Evolutionary conservation across 2,888 invertebrate species (phyloP).

Genomic region (Netelia inedita): DNA sequence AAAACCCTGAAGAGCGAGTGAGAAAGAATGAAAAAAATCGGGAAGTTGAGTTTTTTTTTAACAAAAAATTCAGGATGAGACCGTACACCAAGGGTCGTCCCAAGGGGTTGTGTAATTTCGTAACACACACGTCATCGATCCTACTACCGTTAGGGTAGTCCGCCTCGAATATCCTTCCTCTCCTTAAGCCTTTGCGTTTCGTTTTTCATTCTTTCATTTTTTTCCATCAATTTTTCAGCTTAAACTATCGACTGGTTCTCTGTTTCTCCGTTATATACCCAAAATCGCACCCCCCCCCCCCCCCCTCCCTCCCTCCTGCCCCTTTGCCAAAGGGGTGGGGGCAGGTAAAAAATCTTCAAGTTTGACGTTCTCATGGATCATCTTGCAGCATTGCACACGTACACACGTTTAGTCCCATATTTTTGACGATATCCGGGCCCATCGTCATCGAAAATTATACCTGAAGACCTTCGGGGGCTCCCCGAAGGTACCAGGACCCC

Average conservation of each 20-base stretch:
- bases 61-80: conserved; percentile 65
- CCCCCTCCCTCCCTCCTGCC: not conserved
- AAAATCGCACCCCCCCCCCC: conserved; percentile 33
- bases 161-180: conserved; percentile 66
- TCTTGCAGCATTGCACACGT: conserved; percentile 70
- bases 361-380: conserved; percentile 80
- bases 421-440: conserved; percentile 73
- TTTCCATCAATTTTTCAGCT: conserved; percentile 65
- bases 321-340: conserved; percentile 64
- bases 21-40: conserved; percentile 32
- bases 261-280: conserved; percentile 70
- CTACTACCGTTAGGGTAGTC: conserved; percentile 73
- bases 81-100: conserved; percentile 1
- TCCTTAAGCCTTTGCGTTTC: conserved; percentile 79
- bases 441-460: conserved; percentile 70
- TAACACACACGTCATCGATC: conserved; percentile 79
- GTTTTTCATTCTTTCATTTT: conserved; percentile 66
- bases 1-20: not conserved
- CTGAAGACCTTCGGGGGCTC: conserved; percentile 66
- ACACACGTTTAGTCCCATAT: conserved; percentile 70
- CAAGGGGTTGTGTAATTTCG: conserved; percentile 81
- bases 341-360: conserved; percentile 77
- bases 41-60: conserved; percentile 62
- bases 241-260: conserved; percentile 66
- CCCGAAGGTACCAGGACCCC: conserved; percentile 67